phyloP scores from a whole-genome alignment of 2,113 vertebrate genomes.

The Elanus axillaris region DNA sequence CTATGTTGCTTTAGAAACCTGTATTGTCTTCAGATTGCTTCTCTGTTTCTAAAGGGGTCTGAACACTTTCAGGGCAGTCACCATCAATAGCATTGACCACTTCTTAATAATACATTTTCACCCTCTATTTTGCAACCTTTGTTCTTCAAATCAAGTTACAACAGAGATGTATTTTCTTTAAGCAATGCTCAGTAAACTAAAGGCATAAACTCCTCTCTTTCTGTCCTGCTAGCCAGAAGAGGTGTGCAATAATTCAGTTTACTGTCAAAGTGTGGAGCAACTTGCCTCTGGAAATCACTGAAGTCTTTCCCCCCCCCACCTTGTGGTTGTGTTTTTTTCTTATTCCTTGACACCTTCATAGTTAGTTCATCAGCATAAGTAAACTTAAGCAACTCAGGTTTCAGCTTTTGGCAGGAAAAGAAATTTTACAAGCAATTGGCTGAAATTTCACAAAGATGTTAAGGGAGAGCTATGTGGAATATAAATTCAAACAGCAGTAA shows the following conservation, averaged over 20 bases:
- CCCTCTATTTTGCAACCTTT: not conserved
- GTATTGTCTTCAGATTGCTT: not conserved
- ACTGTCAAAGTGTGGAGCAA: not conserved
- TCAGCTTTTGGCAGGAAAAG: conserved; percentile 31
- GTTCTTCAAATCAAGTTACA: not conserved
- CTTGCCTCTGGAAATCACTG: conserved; percentile 34
- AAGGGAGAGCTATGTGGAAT: not conserved
- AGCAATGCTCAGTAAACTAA: not conserved
- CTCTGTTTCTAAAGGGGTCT: not conserved
- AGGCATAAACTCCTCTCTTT: not conserved
- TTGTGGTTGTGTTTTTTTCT: not conserved
- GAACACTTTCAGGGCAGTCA: not conserved
- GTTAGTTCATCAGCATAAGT: not conserved
- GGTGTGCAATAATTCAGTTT: conserved; percentile 5
- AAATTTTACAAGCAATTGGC: conserved; percentile 40
- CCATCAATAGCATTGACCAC: not conserved
- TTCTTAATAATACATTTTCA: not conserved
- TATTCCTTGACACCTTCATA: not conserved
- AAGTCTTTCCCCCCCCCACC: too few relatives aligned
- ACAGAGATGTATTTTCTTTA: not conserved
- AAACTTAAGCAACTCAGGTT: not conserved
- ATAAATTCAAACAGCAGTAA: conserved; percentile 36
- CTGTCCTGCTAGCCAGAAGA: not conserved
- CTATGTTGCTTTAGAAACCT: not conserved
- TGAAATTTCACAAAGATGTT: conserved; percentile 38